These are phyloP conservation scores for Leucoraja erinaceus DNA, from an alignment of 2,113 vertebrate genomes.

Conservation along the genomic window DNA sequence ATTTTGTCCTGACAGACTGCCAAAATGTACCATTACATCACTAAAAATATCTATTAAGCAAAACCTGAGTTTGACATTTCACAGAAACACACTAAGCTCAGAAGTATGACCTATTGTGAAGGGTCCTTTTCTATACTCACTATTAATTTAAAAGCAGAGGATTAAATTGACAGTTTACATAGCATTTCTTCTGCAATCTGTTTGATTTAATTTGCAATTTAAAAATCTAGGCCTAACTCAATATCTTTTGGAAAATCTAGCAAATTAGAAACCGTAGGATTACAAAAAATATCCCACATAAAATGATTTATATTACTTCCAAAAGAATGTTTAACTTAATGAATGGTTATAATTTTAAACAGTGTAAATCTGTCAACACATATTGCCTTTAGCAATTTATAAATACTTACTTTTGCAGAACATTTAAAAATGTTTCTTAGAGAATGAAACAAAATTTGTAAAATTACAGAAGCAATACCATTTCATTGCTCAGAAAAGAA, in stretches of 20 bases:
- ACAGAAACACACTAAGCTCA: conserved; percentile 57
- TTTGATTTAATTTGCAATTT: conserved; percentile 66
- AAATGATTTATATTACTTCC: conserved; percentile 10
- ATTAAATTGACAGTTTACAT: conserved; percentile 43
- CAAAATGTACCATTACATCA: conserved; percentile 73
- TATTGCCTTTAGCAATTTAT: background rate
- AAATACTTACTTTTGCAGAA: background rate
- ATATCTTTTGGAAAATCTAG: conserved; percentile 54
- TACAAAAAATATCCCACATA: background rate
- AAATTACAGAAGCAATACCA: background rate
- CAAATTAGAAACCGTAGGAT: background rate
- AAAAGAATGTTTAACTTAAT: conserved; percentile 24
- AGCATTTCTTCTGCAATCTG: conserved; percentile 60
- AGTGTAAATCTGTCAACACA: background rate
- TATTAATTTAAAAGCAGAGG: conserved; percentile 49
- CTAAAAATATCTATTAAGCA: conserved; percentile 68
- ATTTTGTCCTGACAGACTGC: conserved; percentile 66
- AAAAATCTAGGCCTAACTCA: conserved; percentile 53
- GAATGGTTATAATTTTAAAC: conserved; percentile 31
- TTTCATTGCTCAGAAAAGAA: background rate
- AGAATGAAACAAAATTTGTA: background rate
- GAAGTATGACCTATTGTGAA: background rate
- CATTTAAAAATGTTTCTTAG: background rate
- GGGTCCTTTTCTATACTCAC: conserved; percentile 41
- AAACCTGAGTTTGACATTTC: conserved; percentile 70